Base-by-base conservation (phyloP, 2,797 vertebrate genomes). In the Myripristis murdjan region DNA sequence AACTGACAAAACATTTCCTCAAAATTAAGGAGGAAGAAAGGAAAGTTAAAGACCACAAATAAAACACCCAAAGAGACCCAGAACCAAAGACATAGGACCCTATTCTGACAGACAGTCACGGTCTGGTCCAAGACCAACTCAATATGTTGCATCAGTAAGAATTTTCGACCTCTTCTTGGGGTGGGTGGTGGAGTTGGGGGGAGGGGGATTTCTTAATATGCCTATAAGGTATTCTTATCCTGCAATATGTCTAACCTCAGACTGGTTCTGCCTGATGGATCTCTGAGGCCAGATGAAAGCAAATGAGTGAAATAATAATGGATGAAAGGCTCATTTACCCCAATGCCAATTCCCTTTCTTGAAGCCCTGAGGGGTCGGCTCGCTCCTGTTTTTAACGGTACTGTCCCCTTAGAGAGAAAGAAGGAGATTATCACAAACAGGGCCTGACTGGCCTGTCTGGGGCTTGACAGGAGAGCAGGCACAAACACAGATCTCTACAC, bases 321-420 rank as follows among this genome's bases (percentile, higher is more conserved):
- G 88, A 93, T 92, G 84, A 93, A 95, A 94, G 91, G 84, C 90
- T 91, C 86, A 92, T 93, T 95, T 95, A 95, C 95, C 95, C 94
- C 95, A 95, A 89, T 95, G 93, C 94, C 94, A 95, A 95, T 93
- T 95, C 92, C 93, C 93, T 95, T 95, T 95, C 94, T 90, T 95
- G 95, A 95, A 95, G 92, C 93, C 95, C 92, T 94, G 94, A 88
- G 93, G 94, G 91, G 87, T 95, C 86, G 92, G 93, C 91, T 95
- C 95, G 77, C 91, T 95, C 94, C 94, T 95, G 94, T 93, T 95
- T 94, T 95, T 95, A 95, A 95, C 87, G 85, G 94, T 92, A 94
- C 92, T 93, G 92, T 95, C 94, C 93, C 94, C 95, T 95, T 95
- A 92, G 92, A 94, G 86, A 95, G 89, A 95, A 79, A 94, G 79